Evolutionary conservation across 2,797 vertebrate genomes (phyloP).

Genomic region (Masticophis lateralis): DNA sequence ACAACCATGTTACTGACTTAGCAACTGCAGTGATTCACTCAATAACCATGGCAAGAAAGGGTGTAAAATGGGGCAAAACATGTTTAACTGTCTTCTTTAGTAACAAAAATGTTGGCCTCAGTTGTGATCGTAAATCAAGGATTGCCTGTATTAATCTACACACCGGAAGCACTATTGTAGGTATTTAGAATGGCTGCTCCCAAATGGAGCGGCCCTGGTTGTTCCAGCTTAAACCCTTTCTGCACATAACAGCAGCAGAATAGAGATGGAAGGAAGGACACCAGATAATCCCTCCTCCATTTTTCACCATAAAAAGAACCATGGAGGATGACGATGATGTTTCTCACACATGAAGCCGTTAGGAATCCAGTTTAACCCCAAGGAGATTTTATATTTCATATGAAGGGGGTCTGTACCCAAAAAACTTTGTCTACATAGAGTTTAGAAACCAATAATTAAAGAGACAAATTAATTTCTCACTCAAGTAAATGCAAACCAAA

Average conservation of each 20-base stretch:
- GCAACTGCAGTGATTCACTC: background rate
- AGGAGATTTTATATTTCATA: background rate
- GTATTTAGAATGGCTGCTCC: background rate
- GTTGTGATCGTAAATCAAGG: background rate
- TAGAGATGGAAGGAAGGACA: background rate
- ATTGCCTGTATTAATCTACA: background rate
- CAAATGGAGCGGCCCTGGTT: background rate
- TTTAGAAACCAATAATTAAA: background rate
- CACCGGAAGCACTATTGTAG: background rate
- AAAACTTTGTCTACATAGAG: background rate
- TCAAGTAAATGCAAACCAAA: background rate
- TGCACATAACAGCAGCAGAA: background rate
- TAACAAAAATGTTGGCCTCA: background rate
- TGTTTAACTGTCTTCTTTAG: background rate
- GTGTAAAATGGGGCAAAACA: background rate
- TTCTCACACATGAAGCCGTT: background rate
- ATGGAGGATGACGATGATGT: background rate
- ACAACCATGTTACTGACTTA: background rate
- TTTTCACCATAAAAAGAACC: background rate
- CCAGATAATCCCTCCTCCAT: background rate
- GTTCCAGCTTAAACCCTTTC: background rate
- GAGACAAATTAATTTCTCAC: background rate
- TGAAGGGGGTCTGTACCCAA: background rate
- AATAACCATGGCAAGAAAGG: background rate
- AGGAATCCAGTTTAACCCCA: background rate